Evolutionary conservation across 2,888 invertebrate species (phyloP).

Genomic region (Torymus texanus): DNA sequence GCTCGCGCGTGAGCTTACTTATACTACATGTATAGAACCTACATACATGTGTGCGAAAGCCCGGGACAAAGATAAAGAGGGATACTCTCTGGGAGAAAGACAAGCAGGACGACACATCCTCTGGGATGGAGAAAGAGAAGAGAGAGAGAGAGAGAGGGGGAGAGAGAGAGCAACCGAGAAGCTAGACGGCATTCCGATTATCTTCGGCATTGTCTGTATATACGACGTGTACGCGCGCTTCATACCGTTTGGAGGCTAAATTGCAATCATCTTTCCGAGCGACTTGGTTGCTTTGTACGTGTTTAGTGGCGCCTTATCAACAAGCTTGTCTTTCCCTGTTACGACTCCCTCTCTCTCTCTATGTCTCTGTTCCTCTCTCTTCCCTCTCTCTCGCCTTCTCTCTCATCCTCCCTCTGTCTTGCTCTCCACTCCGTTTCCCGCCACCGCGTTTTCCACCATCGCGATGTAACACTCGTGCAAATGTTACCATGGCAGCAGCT

Average conservation of each 20-base stretch:
- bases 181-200: slow-evolving; percentile 8
- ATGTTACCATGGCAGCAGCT: slow-evolving; percentile 55
- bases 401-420: neutral
- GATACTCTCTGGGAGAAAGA: no score
- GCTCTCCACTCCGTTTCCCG: slow-evolving; percentile 4
- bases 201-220: slow-evolving; percentile 39
- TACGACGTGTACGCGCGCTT: neutral
- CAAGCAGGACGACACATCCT: no score
- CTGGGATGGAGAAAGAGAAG: no score
- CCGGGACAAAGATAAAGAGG: no score
- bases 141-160: no score
- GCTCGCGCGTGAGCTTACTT: no score
- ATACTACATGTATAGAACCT: no score
- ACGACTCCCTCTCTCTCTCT: slow-evolving; percentile 23
- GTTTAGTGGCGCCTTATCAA: slow-evolving; percentile 37
- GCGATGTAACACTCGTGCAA: neutral
- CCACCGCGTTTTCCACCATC: no score
- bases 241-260: slow-evolving; percentile 15
- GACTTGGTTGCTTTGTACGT: slow-evolving; percentile 53
- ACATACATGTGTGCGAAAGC: no score
- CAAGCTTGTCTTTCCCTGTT: slow-evolving; percentile 46
- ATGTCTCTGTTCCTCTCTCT: slow-evolving; percentile 19
- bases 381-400: slow-evolving; percentile 47
- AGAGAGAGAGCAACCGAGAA: no score
- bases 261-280: slow-evolving; percentile 50